Evolutionary conservation across 2,113 vertebrate genomes (phyloP).

Genomic region (Myrmophylax atrothorax): DNA sequence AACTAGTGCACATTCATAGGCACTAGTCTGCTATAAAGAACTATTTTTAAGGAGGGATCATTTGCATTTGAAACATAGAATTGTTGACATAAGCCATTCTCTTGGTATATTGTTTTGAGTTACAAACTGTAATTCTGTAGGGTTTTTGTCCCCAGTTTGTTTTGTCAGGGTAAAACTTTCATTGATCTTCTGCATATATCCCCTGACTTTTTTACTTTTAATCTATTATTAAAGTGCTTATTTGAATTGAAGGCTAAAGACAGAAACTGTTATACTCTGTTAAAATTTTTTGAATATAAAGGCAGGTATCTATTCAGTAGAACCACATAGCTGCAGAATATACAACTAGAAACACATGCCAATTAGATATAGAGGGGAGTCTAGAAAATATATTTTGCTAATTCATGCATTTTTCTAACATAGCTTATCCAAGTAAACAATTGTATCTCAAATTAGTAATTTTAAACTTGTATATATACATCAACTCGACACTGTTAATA

Average conservation of each 20-base stretch:
- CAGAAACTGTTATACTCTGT: not conserved
- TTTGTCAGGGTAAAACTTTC: conserved; percentile 32
- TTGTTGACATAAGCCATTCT: not conserved
- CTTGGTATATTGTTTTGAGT: not conserved
- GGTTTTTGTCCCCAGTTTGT: not conserved
- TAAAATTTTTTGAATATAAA: not conserved
- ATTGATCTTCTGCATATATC: not conserved
- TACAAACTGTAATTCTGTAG: not conserved
- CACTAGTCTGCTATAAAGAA: not conserved
- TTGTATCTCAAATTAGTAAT: not conserved
- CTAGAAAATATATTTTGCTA: not conserved
- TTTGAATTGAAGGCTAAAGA: conserved; percentile 22
- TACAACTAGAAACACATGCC: not conserved
- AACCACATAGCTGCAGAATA: not conserved
- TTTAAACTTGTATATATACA: not conserved
- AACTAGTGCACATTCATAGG: not conserved
- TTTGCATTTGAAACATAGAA: not conserved
- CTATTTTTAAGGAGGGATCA: not conserved
- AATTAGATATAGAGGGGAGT: not conserved
- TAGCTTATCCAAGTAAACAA: not conserved
- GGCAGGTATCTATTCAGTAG: not conserved
- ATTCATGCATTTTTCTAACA: not conserved
- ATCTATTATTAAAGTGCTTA: conserved; percentile 38
- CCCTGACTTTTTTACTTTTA: not conserved
- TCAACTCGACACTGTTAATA: not conserved